phyloP scores from a whole-genome alignment of 1,140 invertebrate genomes.

The Tetragonula clypearis region DNA sequence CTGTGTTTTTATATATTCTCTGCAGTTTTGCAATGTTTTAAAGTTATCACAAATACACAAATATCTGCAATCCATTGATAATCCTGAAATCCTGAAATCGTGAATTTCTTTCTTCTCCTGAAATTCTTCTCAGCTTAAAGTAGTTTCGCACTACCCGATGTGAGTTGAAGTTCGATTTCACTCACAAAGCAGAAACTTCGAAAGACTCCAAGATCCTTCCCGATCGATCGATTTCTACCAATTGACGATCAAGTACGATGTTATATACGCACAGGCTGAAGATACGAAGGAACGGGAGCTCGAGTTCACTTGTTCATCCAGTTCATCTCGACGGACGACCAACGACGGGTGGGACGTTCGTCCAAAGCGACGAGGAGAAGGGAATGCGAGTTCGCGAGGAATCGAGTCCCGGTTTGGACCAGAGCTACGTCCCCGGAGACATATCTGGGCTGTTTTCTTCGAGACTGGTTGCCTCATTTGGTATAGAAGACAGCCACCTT shows the following conservation, averaged over 20 bases:
- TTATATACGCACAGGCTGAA: constrained; percentile 15
- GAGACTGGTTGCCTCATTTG: constrained; percentile 73
- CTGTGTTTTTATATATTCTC: too few relatives aligned
- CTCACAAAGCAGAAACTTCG: background rate
- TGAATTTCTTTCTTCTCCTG: too few relatives aligned
- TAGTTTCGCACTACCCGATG: too few relatives aligned
- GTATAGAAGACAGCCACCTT: constrained; percentile 66
- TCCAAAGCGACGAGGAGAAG: constrained; percentile 58
- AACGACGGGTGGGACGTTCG: constrained; percentile 75
- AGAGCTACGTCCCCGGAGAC: constrained; percentile 72
- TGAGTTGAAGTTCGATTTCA: background rate
- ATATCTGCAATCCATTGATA: too few relatives aligned
- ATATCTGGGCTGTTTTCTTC: constrained; percentile 77
- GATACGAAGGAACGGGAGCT: constrained; percentile 62
- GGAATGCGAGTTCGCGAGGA: constrained; percentile 53
- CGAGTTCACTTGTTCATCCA: constrained; percentile 78
- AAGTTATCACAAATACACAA: too few relatives aligned
- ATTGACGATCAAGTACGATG: background rate
- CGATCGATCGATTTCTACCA: background rate
- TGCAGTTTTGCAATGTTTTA: too few relatives aligned
- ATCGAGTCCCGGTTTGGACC: constrained; percentile 71
- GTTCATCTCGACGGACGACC: constrained; percentile 50
- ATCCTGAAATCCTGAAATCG: too few relatives aligned
- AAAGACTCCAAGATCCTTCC: background rate
- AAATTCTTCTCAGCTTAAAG: background rate